Percentiles rank a stretch among this genome's conserved stretches.
phyloP scores from a whole-genome alignment of 1,140 invertebrate species.

The Oscheius sp. region DNA sequence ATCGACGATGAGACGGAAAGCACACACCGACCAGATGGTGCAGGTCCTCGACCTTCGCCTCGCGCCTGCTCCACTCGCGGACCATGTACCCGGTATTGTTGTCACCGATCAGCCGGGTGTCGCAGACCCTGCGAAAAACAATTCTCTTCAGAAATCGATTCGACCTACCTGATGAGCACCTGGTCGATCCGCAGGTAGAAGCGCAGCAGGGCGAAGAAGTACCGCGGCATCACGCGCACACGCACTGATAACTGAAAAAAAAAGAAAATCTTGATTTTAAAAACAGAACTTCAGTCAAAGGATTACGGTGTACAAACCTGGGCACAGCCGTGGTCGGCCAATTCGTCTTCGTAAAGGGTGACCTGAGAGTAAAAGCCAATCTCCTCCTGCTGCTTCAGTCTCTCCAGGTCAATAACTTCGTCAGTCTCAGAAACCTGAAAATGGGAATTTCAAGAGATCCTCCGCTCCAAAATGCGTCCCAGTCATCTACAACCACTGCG shows the following conservation, averaged over 20 bases:
- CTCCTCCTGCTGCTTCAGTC: conserved; percentile 81
- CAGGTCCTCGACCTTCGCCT: conserved; percentile 39
- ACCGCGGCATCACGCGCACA: conserved; percentile 88
- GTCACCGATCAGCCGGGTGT: conserved; percentile 87
- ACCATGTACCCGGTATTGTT: conserved; percentile 46
- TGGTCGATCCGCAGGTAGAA: conserved; percentile 90
- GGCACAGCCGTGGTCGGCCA: conserved; percentile 94
- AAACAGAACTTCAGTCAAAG: neutral
- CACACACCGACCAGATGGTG: neutral
- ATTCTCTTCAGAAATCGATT: neutral
- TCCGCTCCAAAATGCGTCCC: neutral
- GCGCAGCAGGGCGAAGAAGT: conserved; percentile 84
- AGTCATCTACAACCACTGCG: neutral
- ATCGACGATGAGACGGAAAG: neutral
- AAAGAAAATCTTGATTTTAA: neutral
- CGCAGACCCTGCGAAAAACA: conserved; percentile 70
- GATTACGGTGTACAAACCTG: conserved; percentile 59
- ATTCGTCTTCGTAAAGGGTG: conserved; percentile 92
- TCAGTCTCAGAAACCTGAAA: conserved; percentile 66
- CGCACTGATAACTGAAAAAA: conserved; percentile 60
- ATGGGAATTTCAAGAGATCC: neutral
- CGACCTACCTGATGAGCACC: conserved; percentile 71
- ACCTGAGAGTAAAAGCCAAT: conserved; percentile 93
- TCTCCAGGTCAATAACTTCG: conserved; percentile 82
- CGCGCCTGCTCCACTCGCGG: conserved; percentile 51